phyloP scores from a whole-genome alignment of 92 coral and sea anemone species.

The Bergia sp. region DNA sequence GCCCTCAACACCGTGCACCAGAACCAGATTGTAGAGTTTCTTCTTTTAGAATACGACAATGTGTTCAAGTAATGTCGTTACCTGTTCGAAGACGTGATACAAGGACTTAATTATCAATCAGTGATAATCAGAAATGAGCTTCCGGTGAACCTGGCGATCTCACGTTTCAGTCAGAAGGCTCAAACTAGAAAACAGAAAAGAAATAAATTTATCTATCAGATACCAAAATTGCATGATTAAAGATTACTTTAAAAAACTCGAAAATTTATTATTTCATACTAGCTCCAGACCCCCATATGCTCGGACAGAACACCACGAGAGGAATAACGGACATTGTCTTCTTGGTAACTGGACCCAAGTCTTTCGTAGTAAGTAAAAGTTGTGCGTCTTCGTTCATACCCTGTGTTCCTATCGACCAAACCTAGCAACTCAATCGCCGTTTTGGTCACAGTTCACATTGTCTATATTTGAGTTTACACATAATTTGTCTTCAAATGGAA shows the following conservation, averaged over 20 bases:
- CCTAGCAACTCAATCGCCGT: not conserved
- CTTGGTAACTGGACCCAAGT: not conserved
- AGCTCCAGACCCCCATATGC: not conserved
- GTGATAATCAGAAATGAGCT: too few relatives aligned
- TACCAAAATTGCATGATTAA: not conserved
- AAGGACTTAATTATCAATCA: not conserved
- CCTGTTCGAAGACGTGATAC: not conserved
- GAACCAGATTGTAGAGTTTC: constrained; percentile 93
- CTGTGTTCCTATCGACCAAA: not conserved
- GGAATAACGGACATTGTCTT: not conserved
- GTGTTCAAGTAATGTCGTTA: constrained; percentile 57
- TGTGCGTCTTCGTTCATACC: too few relatives aligned
- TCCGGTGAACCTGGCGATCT: not conserved
- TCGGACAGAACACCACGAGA: not conserved
- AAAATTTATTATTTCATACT: not conserved
- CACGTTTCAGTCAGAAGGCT: not conserved
- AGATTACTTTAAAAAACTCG: not conserved
- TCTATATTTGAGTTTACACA: not conserved
- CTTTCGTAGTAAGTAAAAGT: not conserved
- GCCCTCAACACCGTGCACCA: constrained; percentile 96
- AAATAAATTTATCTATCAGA: not conserved
- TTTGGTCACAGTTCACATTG: not conserved
- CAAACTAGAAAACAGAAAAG: constrained; percentile 1
- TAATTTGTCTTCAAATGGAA: not conserved
- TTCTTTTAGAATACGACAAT: constrained; percentile 79